These are phyloP conservation scores for Drosophila melanica DNA, from an alignment of 1,140 invertebrate genomes.

Conservation along the genomic window DNA sequence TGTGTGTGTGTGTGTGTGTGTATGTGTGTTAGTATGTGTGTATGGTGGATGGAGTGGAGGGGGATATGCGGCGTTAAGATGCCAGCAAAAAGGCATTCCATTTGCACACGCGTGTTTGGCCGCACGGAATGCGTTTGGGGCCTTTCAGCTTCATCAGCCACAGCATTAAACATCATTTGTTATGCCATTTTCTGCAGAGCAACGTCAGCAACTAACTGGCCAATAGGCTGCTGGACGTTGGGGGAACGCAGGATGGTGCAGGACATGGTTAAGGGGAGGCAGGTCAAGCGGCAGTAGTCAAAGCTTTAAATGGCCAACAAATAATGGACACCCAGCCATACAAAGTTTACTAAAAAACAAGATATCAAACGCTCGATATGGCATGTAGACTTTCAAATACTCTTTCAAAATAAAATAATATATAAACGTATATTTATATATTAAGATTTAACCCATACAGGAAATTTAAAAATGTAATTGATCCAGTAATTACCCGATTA, in stretches of 20 bases:
- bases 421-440: background rate
- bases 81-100: constrained; percentile 37
- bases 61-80: background rate
- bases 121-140: constrained; percentile 48
- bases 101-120: constrained; percentile 70
- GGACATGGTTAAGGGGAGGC: background rate
- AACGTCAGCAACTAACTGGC: constrained; percentile 55
- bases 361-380: no score
- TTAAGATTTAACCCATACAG: no score
- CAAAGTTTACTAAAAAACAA: constrained; percentile 40
- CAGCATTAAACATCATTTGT: constrained; percentile 66
- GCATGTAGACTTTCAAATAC: background rate
- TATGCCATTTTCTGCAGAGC: constrained; percentile 54
- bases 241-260: background rate
- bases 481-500: no score
- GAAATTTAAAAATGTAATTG: no score
- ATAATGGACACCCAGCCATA: constrained; percentile 50
- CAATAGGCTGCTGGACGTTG: constrained; percentile 6
- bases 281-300: constrained; percentile 3
- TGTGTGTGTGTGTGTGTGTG: background rate
- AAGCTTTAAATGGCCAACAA: constrained; percentile 55
- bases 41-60: background rate
- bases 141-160: constrained; percentile 79
- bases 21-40: background rate
- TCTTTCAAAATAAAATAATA: background rate